A percentile compares a stretch with the other conserved stretches of the same genome.
Evolutionary conservation across 2,888 invertebrate genomes (phyloP).

Genomic region (Lapara coniferarum): DNA sequence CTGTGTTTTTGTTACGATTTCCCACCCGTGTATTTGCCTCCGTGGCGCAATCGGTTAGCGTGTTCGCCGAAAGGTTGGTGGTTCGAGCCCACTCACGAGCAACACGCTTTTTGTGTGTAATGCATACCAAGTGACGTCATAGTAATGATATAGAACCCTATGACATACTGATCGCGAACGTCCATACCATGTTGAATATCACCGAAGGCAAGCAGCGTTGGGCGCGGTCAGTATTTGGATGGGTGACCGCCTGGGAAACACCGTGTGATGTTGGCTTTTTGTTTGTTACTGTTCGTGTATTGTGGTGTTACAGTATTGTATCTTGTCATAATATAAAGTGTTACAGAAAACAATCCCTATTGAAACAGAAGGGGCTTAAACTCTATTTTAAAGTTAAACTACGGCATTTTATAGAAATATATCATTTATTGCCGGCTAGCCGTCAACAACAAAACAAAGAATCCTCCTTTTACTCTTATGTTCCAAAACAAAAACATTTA

Average conservation of each 20-base stretch:
- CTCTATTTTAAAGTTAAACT: no score
- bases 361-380: no score
- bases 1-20: neutral
- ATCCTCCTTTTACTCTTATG: no score
- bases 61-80: conserved; percentile 99
- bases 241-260: conserved; percentile 75
- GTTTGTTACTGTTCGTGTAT: neutral
- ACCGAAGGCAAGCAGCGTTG: conserved; percentile 80
- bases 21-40: conserved; percentile 43
- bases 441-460: no score
- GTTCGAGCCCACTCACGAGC: conserved; percentile 96
- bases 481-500: no score
- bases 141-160: neutral
- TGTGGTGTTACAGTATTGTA: no score
- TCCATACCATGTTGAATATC: conserved; percentile 42
- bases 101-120: conserved; percentile 45
- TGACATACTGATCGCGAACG: conserved; percentile 4
- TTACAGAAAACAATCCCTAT: no score
- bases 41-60: conserved; percentile 91
- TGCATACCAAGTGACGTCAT: neutral
- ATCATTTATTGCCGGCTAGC: no score
- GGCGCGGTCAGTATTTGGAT: conserved; percentile 80
- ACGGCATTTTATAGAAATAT: no score
- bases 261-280: conserved; percentile 54
- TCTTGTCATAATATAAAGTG: no score